A percentile compares a stretch with the other conserved stretches of the same genome.
Evolutionary conservation across 2,113 vertebrate genomes (phyloP).

Genomic region (Sula dactylatra): DNA sequence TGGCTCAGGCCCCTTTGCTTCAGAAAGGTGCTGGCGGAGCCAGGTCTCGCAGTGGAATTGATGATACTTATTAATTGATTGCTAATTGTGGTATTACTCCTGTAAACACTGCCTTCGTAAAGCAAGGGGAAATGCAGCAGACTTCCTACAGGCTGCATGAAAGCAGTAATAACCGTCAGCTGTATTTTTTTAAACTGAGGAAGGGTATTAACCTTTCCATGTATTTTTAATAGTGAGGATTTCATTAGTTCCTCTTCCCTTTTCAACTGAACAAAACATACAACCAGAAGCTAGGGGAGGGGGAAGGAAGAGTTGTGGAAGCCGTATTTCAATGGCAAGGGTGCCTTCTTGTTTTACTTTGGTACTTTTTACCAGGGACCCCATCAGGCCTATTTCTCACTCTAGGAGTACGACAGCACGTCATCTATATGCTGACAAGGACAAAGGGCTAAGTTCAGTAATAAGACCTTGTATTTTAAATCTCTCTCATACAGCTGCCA

Average conservation of each 20-base stretch:
- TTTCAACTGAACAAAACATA: not conserved
- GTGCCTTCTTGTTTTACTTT: not conserved
- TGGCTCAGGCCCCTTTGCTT: not conserved
- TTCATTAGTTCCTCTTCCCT: not conserved
- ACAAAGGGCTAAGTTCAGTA: not conserved
- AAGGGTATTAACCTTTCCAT: not conserved
- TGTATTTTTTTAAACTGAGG: not conserved
- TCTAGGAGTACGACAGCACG: not conserved
- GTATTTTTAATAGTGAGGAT: not conserved
- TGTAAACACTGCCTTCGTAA: not conserved
- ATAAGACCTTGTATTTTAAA: conserved; percentile 1
- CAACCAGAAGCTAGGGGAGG: not conserved
- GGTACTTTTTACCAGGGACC: conserved; percentile 9
- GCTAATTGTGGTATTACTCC: not conserved
- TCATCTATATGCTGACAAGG: not conserved
- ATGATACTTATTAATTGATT: not conserved
- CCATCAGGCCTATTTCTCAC: not conserved
- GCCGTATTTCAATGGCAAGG: not conserved
- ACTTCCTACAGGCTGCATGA: not conserved
- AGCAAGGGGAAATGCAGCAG: not conserved
- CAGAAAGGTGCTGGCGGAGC: not conserved
- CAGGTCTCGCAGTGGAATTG: not conserved
- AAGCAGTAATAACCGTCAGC: not conserved
- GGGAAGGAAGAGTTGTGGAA: not conserved
- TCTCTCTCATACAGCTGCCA: not conserved